Conservation (phyloP, 2,113 vertebrate genomes). For the Leucosticte australis region DNA sequence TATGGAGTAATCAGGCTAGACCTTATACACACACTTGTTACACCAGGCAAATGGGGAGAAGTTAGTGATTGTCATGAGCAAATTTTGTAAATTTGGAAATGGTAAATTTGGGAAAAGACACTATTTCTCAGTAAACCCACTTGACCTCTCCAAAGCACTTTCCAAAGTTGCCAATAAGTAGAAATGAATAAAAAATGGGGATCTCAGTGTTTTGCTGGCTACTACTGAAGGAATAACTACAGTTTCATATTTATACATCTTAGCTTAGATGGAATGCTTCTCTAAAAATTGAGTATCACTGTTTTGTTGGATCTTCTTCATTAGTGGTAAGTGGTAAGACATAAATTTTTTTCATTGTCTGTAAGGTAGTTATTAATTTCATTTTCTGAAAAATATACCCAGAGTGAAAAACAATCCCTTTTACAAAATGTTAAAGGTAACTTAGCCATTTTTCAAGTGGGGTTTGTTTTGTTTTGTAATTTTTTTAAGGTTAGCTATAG, state of each 20-base stretch:
- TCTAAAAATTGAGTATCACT: not conserved
- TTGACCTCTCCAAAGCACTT: not conserved
- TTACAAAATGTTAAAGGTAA: not conserved
- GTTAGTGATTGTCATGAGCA: not conserved
- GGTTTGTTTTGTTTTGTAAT: not conserved
- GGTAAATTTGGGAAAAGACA: not conserved
- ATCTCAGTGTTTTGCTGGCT: not conserved
- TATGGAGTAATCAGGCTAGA: not conserved
- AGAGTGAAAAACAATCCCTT: not conserved
- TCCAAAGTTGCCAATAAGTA: not conserved
- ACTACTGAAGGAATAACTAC: not conserved
- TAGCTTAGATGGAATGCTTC: not conserved
- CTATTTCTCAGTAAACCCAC: not conserved
- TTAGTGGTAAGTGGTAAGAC: not conserved
- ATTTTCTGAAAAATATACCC: not conserved
- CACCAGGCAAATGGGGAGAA: not conserved
- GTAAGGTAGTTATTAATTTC: not conserved
- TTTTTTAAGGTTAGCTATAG: not conserved
- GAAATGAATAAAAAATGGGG: not conserved
- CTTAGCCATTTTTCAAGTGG: not conserved
- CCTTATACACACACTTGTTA: not conserved
- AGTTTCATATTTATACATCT: not conserved
- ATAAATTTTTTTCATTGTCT: not conserved
- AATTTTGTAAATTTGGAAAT: not conserved
- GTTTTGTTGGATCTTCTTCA: not conserved